phyloP scores from a whole-genome alignment of 2,888 invertebrate genomes.

The Apotomis betuletana region DNA sequence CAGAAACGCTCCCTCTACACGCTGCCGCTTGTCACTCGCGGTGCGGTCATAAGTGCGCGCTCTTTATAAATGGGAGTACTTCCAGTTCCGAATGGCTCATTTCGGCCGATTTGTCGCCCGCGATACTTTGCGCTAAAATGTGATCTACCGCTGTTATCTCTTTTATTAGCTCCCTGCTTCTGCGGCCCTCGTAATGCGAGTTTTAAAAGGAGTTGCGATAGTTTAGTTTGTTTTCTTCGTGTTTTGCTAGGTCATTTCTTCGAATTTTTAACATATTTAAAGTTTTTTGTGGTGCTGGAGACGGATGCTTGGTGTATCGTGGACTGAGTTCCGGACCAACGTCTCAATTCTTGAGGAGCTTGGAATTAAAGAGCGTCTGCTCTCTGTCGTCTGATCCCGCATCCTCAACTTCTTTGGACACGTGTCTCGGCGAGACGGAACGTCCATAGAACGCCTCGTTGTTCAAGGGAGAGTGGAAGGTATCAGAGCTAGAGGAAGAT shows the following conservation, averaged over 20 bases:
- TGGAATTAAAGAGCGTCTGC: too few species aligned
- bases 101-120: constrained; percentile 71
- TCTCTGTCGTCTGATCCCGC: too few species aligned
- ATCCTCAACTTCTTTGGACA: too few species aligned
- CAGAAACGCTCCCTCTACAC: background rate
- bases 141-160: constrained; percentile 74
- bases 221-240: constrained; percentile 14
- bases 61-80: constrained; percentile 77
- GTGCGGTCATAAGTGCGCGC: constrained; percentile 56
- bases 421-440: too few species aligned
- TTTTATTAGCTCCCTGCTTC: constrained; percentile 64
- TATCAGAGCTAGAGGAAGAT: too few species aligned
- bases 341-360: too few species aligned
- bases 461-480: too few species aligned
- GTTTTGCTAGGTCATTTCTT: constrained; percentile 1
- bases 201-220: constrained; percentile 4
- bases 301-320: too few species aligned
- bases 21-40: background rate
- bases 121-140: constrained; percentile 71
- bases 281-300: background rate
- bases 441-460: too few species aligned
- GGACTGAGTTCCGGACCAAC: too few species aligned
- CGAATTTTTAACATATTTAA: background rate
- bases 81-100: constrained; percentile 77
- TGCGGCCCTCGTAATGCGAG: constrained; percentile 22